Evolutionary conservation across 2,888 invertebrate genomes (phyloP).

Genomic region (Cryptocheilus praepositus): DNA sequence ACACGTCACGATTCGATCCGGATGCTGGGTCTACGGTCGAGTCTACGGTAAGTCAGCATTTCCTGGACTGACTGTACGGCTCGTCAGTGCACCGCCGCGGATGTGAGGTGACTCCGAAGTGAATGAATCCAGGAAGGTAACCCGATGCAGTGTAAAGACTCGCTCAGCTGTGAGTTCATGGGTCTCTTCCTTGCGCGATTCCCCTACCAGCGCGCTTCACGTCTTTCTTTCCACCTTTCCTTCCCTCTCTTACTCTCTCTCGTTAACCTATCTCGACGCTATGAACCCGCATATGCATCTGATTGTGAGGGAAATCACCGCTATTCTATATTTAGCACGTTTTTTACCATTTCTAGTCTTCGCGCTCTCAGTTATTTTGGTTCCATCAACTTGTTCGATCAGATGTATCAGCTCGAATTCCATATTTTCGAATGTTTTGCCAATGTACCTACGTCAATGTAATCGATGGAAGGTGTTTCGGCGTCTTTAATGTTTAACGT

Average conservation of each 20-base stretch:
- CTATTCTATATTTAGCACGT: no score
- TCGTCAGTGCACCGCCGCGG: constrained; percentile 35
- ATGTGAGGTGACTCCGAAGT: constrained; percentile 56
- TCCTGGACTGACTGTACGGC: constrained; percentile 18
- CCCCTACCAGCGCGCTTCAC: not conserved
- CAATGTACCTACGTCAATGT: no score
- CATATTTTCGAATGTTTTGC: no score
- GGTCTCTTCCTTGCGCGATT: constrained; percentile 20
- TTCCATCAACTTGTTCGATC: no score
- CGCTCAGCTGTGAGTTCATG: constrained; percentile 48
- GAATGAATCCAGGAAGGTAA: constrained; percentile 65
- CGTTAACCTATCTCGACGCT: not conserved
- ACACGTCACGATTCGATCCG: not conserved
- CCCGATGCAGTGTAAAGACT: constrained; percentile 59
- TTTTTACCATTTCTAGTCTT: not conserved
- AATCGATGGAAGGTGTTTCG: no score
- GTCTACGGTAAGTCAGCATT: constrained; percentile 1
- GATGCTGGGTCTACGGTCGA: not conserved
- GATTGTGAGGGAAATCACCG: no score
- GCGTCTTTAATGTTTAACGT: no score
- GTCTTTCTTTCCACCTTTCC: constrained; percentile 10
- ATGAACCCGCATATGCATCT: no score
- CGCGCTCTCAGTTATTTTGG: no score
- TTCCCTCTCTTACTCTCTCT: not conserved
- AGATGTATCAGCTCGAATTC: no score